Evolutionary conservation across 2,888 invertebrate species (phyloP).

Genomic region (Trileptium ribeirensis): DNA sequence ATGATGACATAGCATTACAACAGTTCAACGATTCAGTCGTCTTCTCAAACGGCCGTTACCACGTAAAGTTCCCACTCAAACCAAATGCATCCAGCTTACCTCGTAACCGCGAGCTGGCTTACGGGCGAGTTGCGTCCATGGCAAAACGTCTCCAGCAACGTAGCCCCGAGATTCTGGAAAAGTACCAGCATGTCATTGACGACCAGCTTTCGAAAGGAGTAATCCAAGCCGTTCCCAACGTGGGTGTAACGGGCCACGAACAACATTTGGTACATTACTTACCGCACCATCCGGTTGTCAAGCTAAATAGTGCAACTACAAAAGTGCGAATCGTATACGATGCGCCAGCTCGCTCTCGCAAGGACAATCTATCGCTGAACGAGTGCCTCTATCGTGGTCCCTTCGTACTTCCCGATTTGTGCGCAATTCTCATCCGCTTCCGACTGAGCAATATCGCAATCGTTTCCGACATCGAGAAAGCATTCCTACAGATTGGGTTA

Average conservation of each 20-base stretch:
- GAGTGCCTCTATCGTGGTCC: constrained; percentile 35
- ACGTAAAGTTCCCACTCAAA: not conserved
- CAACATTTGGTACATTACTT: constrained; percentile 28
- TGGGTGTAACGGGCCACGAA: not conserved
- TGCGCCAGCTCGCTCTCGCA: constrained; percentile 24
- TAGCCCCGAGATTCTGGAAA: constrained; percentile 3
- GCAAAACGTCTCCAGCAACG: not conserved
- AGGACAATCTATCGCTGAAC: constrained; percentile 27
- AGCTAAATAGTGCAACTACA: constrained; percentile 21
- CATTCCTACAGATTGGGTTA: not conserved
- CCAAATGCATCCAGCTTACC: not conserved
- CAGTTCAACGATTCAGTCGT: not conserved
- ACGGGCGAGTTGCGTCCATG: not conserved
- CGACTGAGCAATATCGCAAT: constrained; percentile 28
- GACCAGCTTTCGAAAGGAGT: constrained; percentile 22
- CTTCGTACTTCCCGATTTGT: constrained; percentile 23
- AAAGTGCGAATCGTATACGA: constrained; percentile 41
- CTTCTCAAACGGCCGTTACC: not conserved
- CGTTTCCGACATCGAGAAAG: constrained; percentile 31
- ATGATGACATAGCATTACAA: constrained; percentile 4
- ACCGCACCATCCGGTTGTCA: constrained; percentile 32
- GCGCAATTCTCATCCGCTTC: constrained; percentile 29
- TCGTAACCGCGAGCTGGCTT: not conserved
- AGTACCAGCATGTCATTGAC: constrained; percentile 21
- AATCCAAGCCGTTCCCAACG: constrained; percentile 20